Base-by-base conservation (phyloP, 1,140 invertebrate genomes). In the Magallana angulata region DNA sequence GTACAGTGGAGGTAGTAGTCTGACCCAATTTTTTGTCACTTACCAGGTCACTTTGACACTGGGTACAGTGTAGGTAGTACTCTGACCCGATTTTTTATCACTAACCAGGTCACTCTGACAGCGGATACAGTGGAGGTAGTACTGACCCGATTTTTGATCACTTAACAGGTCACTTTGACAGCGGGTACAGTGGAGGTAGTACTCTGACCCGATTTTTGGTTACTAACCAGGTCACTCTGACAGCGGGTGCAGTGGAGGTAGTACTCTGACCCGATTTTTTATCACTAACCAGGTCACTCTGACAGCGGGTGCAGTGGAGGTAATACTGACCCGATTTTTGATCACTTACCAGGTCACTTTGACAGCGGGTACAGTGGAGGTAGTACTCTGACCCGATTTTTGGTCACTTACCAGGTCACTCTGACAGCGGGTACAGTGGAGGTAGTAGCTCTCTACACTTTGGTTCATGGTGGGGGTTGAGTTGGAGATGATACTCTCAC, bases 101-200 rank as follows among this genome's bases (percentile, higher is more conserved):
- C 88, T 89, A 85, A 91, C 91, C 84, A 91, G 57, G 30, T 81
- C 85, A 57, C 84, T 90, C 4, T 57, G 60, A 84, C 89, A 90
- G 24, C 86, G 57, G 14, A 64, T 82, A 85, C 89, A 90, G 48
- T 92, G 88, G 24, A 93, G 89, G 16, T 90, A 92, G 68, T 86
- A 85, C 24, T 24, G 24, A 24, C 24, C 24, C 24, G 24, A 24
- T 24, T 48, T 48, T 48, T 48, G 36, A 3, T 48, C 36, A 87
- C 88, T 89, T 87, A 91, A 89, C 84, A 91, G 57, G 30, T 81
- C 85, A 57, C 81, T 90, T 1, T 57, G 60, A 84, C 89, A 88
- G 24, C 86, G 57, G 14, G 80, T 82, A 85, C 89, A 90, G 48
- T 92, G 88, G 24, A 93, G 89, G 14, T 91, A 92, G 60, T 86